Evolutionary conservation across 2,113 vertebrate genomes (phyloP), one percentile per base, ranked within the genome.

Genomic region (Aspiorhynchus laticeps): DNA sequence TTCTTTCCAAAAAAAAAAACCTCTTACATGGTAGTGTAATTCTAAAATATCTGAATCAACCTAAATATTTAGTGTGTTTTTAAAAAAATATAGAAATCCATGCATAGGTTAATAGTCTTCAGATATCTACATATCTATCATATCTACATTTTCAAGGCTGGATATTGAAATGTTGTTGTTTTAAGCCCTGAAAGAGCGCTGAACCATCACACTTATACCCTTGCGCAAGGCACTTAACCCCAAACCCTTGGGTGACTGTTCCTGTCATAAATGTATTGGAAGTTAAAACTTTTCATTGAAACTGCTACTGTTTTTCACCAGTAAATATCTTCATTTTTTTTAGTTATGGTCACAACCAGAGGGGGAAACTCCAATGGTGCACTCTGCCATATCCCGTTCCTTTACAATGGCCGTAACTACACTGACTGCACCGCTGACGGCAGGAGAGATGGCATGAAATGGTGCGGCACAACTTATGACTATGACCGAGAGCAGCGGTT

Each of bases 321-420:
- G 96, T 0, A 92, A 89, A 0, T 95, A 96, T 89, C 94, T 82
- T 88, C 0, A 69, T 56, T 86, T 88, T 21, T n/a, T 92, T n/a
- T 92, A 99, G 98, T 95, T 71, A 71, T 98, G 88, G 94, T 99
- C 86, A 93, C 96, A 59, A 99, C 98, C 7, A 94, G 97, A 89
- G 98, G 98, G 76, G 98, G 98, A 63, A 99, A 99, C 93, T 98
- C 98, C 93, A 98, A 98, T 0, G 98, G 97, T 0, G 98, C 96
- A 33, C 88, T 99, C 76, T 99, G 98, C 91, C 95, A 97, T 90
- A 98, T 99, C 81, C 98, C 98, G 33, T 99, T 96, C 95, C 93
- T 99, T 28, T 99, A 97, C 92, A 97, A 98, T 80, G 97, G 97
- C 84, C 97, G 91, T 67, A 99, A 99, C 93, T 99, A 99, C 91